phyloP scores from a whole-genome alignment of 2,888 invertebrate genomes.

The Alentia gelatinosa region DNA sequence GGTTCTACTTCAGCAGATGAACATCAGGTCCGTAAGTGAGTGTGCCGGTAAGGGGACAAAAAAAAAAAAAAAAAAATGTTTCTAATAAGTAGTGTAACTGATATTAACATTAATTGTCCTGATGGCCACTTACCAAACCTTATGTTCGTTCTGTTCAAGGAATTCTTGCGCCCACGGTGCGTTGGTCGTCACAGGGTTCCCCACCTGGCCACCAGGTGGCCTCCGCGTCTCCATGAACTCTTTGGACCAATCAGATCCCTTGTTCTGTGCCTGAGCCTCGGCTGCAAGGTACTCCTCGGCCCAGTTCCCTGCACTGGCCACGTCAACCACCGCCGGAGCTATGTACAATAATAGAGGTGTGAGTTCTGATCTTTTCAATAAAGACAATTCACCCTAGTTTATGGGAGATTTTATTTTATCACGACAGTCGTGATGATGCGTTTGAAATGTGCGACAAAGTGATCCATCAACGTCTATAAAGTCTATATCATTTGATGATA shows the following conservation, averaged over 20 bases:
- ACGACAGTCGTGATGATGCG: no score
- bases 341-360: not conserved
- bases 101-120: not conserved
- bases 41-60: no score
- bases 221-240: constrained; percentile 67
- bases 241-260: constrained; percentile 69
- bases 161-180: constrained; percentile 85
- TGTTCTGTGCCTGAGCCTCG: constrained; percentile 64
- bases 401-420: no score
- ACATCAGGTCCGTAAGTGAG: no score
- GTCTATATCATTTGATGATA: no score
- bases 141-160: constrained; percentile 70
- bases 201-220: not conserved
- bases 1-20: no score
- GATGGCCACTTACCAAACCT: constrained; percentile 59
- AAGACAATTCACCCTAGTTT: no score
- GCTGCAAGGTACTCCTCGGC: constrained; percentile 76
- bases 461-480: no score
- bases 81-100: not conserved
- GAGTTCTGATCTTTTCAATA: no score
- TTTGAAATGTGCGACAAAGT: no score
- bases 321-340: constrained; percentile 79
- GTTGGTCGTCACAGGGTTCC: constrained; percentile 56
- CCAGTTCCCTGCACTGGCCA: constrained; percentile 77
- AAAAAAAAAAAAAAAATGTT: not conserved